Evolutionary conservation across 1,140 invertebrate species (phyloP), one percentile per base, ranked within the genome.

Genomic region (Cyrtorhinus lividipennis): DNA sequence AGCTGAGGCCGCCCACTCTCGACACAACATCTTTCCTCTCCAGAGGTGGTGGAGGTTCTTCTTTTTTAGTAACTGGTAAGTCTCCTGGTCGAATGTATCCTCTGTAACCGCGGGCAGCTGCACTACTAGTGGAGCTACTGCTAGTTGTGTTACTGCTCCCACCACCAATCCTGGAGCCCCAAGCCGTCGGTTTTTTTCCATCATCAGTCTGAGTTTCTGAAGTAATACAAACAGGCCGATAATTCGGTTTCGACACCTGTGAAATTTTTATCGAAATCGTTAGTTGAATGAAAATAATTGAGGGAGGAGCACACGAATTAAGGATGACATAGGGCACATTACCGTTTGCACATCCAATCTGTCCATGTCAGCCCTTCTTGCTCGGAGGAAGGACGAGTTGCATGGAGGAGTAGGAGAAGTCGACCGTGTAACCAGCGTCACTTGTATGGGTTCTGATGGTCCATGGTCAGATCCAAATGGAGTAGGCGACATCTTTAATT

Each of bases 361-460:
- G 5, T 84, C 82, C 64, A 84, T 79, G 64, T 87, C 85, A 0
- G 82, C 80, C 68, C 85, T 76, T 65, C 83, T 78, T 10, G 77
- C 80, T 67, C 83, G 75, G 1, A 84, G 74, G 66, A 79, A 83
- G 0, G 72, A 71, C 8, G 80, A 81, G 15, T 80, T 79, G n/a
- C 80, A 79, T 1, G 84, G 83, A 1, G 83, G 79, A 0, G 82
- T 85, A 1, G 87, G 87, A 8, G 86, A 89, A 1, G 87, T 90
- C 38, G 81, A 82, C 66, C 87, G 75, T 0, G 84, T 87, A 0
- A 86, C 75, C 20, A 88, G 79, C 2, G 77, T 78, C 2, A 88
- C 59, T 56, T 62, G 66, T 13, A 64, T 59, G 8, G 64, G 45
- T n/a, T 61, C 62, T n/a, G 10, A 44, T n/a, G 25, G 13, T 18